Percentiles rank a stretch among this genome's conserved stretches.
phyloP scores from a whole-genome alignment of 2,888 invertebrate species.

The Tipula unca region DNA sequence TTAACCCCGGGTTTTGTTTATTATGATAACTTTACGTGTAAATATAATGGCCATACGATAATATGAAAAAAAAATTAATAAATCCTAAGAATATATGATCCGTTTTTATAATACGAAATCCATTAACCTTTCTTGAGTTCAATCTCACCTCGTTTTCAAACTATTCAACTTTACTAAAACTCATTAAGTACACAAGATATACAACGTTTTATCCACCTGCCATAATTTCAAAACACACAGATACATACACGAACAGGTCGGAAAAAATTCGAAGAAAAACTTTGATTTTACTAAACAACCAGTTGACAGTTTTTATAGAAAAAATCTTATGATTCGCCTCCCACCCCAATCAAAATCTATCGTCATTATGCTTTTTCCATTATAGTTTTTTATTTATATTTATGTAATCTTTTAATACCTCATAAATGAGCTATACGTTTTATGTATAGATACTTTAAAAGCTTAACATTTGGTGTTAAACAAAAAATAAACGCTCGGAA shows the following conservation, averaged over 20 bases:
- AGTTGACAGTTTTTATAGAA: neutral
- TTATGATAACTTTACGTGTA: too few relatives aligned
- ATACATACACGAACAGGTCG: too few relatives aligned
- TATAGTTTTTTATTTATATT: neutral
- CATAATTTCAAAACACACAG: neutral
- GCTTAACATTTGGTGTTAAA: neutral
- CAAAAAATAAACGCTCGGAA: neutral
- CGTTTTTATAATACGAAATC: neutral
- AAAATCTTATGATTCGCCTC: neutral
- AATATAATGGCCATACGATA: too few relatives aligned
- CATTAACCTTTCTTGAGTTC: neutral
- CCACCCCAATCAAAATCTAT: too few relatives aligned
- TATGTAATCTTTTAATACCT: neutral
- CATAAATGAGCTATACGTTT: neutral
- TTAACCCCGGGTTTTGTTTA: too few relatives aligned
- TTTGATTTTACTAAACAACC: neutral
- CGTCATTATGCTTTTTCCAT: too few relatives aligned
- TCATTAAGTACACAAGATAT: neutral
- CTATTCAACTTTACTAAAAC: neutral
- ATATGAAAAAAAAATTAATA: neutral
- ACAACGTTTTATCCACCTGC: neutral
- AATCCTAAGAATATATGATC: too few relatives aligned
- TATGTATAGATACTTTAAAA: neutral
- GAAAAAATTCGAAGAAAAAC: too few relatives aligned
- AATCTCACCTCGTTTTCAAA: neutral